Conservation (phyloP, 2,113 vertebrate species). For the Tautogolabrus adspersus region DNA sequence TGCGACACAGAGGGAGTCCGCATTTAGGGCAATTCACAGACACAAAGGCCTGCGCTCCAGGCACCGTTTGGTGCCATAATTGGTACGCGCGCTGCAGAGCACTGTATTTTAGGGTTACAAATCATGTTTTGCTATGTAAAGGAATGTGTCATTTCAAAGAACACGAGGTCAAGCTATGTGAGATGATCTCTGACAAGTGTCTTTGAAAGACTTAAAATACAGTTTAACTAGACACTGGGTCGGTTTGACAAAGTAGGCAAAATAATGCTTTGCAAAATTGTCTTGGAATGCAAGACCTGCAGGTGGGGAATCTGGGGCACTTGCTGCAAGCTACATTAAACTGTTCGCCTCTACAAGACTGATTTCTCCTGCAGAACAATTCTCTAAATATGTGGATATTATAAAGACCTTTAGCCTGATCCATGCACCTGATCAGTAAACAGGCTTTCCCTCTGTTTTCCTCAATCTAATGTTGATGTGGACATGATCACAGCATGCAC, state of each 20-base stretch:
- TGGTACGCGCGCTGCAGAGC: slow-evolving; percentile 22
- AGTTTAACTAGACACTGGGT: slow-evolving; percentile 14
- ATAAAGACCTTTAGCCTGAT: too few species aligned
- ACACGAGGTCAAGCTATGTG: slow-evolving; percentile 39
- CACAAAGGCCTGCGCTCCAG: slow-evolving; percentile 49
- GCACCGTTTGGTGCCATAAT: slow-evolving; percentile 60
- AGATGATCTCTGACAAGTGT: slow-evolving; percentile 44
- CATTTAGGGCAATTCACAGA: slow-evolving; percentile 42
- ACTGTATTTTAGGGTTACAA: slow-evolving; percentile 65
- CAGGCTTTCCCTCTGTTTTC: too few species aligned
- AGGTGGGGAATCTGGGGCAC: slow-evolving; percentile 35
- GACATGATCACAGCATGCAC: too few species aligned
- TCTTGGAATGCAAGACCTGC: slow-evolving; percentile 3
- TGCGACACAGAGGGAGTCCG: slow-evolving; percentile 29
- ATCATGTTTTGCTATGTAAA: slow-evolving; percentile 65
- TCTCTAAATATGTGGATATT: too few species aligned
- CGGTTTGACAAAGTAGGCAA: slow-evolving; percentile 27
- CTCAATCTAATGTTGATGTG: too few species aligned
- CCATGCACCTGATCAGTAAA: too few species aligned
- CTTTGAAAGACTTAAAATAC: slow-evolving; percentile 51
- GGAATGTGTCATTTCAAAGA: slow-evolving; percentile 74
- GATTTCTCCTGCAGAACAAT: not conserved
- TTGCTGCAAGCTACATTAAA: not conserved
- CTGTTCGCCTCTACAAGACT: not conserved
- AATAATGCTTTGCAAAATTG: slow-evolving; percentile 25